These are phyloP conservation scores for Hipparchia sbordonii DNA, from an alignment of 2,888 invertebrate genomes.

Conservation along the genomic window DNA sequence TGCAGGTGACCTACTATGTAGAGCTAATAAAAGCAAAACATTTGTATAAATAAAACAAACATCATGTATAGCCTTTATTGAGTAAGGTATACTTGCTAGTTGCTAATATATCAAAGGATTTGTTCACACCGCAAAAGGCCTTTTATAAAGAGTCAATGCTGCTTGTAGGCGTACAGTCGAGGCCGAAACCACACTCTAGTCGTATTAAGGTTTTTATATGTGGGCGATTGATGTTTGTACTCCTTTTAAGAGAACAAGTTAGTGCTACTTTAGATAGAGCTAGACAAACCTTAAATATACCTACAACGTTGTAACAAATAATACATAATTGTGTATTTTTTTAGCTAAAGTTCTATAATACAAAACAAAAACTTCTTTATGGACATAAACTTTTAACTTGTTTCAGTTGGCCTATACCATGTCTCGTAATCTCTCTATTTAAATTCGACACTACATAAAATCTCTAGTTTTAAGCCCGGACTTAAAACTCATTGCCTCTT, in stretches of 20 bases:
- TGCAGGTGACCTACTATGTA: no score
- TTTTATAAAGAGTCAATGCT: conserved; percentile 31
- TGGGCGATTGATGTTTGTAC: conserved; percentile 49
- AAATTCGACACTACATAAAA: no score
- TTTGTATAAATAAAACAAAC: background rate
- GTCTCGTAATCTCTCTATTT: no score
- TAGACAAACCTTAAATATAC: conserved; percentile 10
- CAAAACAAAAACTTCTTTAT: no score
- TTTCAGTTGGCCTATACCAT: no score
- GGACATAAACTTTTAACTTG: no score
- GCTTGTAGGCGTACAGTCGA: conserved; percentile 67
- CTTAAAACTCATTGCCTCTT: no score
- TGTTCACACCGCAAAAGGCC: conserved; percentile 28
- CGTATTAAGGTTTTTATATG: conserved; percentile 44
- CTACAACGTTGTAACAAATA: no score
- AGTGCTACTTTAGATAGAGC: conserved; percentile 45
- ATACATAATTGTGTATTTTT: no score
- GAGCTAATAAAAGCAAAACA: no score
- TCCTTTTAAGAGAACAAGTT: conserved; percentile 40
- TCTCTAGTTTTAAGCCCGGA: no score
- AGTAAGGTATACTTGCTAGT: conserved; percentile 8
- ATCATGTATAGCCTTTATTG: background rate
- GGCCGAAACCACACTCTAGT: conserved; percentile 55
- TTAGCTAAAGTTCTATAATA: no score
- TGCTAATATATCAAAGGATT: conserved; percentile 23